phyloP scores from a whole-genome alignment of 1,140 invertebrate genomes.

The Holcopasites calliopsidis region DNA sequence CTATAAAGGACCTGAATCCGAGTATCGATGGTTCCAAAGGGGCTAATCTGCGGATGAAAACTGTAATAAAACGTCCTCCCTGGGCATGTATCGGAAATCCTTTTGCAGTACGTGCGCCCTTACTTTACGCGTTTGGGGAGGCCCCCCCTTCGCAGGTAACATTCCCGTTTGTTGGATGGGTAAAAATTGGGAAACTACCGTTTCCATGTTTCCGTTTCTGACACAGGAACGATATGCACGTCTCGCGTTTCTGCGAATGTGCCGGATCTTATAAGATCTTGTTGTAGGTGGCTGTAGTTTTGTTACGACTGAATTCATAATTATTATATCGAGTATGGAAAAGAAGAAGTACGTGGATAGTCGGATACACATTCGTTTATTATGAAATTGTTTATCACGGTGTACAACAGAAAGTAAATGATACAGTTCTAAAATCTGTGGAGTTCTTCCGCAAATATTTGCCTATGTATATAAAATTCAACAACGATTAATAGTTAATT shows the following conservation, averaged over 20 bases:
- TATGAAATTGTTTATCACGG: too few relatives aligned
- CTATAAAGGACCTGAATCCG: conserved; percentile 66
- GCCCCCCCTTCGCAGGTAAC: conserved; percentile 33
- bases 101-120: conserved; percentile 39
- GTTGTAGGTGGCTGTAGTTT: too few relatives aligned
- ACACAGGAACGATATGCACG: neutral
- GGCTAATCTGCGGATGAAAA: conserved; percentile 74
- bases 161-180: neutral
- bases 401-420: neutral
- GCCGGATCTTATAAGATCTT: too few relatives aligned
- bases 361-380: too few relatives aligned
- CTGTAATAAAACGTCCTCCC: conserved; percentile 70
- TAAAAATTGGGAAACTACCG: neutral
- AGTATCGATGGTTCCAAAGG: conserved; percentile 71
- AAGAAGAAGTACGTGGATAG: too few relatives aligned
- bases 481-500: neutral
- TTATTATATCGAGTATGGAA: too few relatives aligned
- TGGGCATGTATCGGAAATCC: conserved; percentile 47
- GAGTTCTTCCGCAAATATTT: neutral
- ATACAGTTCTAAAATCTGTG: neutral
- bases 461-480: neutral
- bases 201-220: neutral
- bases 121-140: conserved; percentile 2
- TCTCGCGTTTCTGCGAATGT: neutral
- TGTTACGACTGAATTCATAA: too few relatives aligned